A percentile compares a stretch with the other conserved stretches of the same genome.
Evolutionary conservation across 2,797 vertebrate genomes (phyloP).

Genomic region (Momotus momota): DNA sequence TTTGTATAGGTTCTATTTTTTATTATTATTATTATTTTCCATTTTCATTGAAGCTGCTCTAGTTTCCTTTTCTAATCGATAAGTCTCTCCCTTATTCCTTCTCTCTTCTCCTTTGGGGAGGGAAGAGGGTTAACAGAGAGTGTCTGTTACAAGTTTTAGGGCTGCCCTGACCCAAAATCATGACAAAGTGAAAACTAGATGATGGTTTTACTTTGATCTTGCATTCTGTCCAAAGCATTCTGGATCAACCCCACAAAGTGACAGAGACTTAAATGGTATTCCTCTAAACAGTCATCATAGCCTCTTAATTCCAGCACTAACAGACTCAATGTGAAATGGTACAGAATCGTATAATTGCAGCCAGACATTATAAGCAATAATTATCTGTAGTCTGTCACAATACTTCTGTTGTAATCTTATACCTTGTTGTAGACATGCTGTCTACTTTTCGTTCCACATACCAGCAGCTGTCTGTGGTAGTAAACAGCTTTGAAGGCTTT

Average conservation of each 20-base stretch:
- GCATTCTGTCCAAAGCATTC: not conserved
- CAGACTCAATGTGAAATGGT: not conserved
- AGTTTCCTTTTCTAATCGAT: too few species aligned
- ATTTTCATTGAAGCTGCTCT: too few species aligned
- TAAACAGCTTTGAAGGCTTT: not conserved
- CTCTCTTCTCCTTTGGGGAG: too few species aligned
- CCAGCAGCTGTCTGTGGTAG: not conserved
- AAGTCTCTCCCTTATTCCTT: too few species aligned
- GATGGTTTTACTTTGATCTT: conserved; percentile 9
- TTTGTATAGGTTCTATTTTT: too few species aligned
- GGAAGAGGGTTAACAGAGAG: too few species aligned
- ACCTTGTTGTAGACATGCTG: not conserved
- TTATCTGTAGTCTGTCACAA: conserved; percentile 17
- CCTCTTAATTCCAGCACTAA: not conserved
- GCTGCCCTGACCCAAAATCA: too few species aligned
- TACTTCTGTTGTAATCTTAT: conserved; percentile 37
- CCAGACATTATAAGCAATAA: conserved; percentile 14
- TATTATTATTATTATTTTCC: too few species aligned
- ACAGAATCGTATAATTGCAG: not conserved
- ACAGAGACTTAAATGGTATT: not conserved
- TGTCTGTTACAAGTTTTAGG: too few species aligned
- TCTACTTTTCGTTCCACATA: not conserved
- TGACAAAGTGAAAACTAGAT: not conserved
- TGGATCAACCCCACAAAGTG: not conserved
- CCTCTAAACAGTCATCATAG: not conserved